Base-by-base conservation (phyloP, 2,888 invertebrate genomes). In the Stegophylla sp. region DNA sequence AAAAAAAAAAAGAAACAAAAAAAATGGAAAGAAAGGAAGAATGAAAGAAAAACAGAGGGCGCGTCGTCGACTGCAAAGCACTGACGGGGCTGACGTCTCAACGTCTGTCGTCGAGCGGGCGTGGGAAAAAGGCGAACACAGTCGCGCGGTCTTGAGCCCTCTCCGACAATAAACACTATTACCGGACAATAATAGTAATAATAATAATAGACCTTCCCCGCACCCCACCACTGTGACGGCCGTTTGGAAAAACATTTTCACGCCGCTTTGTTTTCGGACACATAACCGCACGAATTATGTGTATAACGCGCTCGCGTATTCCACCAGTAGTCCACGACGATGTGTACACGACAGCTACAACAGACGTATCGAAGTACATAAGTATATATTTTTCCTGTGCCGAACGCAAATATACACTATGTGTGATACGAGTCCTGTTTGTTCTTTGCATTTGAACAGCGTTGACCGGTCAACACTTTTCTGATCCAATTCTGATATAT, bases 91-190 rank as follows among this genome's bases (percentile, higher is more conserved):
- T 41, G 71, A 56, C 56, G 72, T 34, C 34, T 34, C n/a, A n/a
- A n/a, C n/a, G 34, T 72, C 72, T 72, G 72, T 43, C 43, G 43
- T 72, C 56, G 26, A 12, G 26, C 43, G 72, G 72, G 43, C 59
- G 72, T 73, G 72, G 59, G 72, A 73, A 66, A n/a, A 34, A 45
- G 20, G 56, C 23, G 1, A 56, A 23, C 41, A 1, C n/a, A 12
- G 43, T 28, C 41, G 41, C 72, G 43, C 53, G 23, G n/a, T n/a
- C 28, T 10, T 51, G 7, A 20, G 10, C 56, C 20, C 15, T 26
- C 23, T 71, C 72, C 12, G 72, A 72, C 67, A 59, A 45, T 45
- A 45, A n/a, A 28, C 59, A 45, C 72, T 26, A 73, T 45, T 45
- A 45, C 23, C 34, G 61, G 61, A 15, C n/a, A 41, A 9, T 7